Percentiles rank a stretch among this genome's conserved stretches.
These are phyloP conservation scores for Cyclura pinguis DNA, from an alignment of 2,797 vertebrate genomes.

Conservation along the genomic window DNA sequence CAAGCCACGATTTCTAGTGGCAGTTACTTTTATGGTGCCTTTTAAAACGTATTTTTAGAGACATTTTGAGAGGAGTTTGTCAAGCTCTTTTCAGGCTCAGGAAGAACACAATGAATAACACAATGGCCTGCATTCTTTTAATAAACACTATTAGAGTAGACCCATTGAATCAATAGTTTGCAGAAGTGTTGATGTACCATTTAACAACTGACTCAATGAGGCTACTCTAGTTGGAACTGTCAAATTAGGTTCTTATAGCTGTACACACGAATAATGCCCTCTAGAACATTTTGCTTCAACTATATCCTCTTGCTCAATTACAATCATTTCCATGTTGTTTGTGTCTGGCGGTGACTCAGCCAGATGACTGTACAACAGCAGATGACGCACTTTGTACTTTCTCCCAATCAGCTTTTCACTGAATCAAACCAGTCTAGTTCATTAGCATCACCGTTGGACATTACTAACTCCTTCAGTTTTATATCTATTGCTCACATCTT, in stretches of 20 bases:
- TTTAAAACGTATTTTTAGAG: too few species aligned
- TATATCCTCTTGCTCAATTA: background rate
- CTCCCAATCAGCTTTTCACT: background rate
- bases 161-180: background rate
- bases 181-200: background rate
- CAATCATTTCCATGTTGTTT: slow-evolving; percentile 22
- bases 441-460: slow-evolving; percentile 17
- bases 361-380: background rate
- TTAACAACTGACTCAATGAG: background rate
- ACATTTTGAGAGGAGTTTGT: too few species aligned
- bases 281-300: background rate
- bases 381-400: background rate
- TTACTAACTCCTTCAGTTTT: background rate
- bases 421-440: slow-evolving; percentile 6
- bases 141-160: background rate
- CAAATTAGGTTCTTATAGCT: background rate
- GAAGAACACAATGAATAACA: too few species aligned
- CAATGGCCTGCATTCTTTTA: background rate
- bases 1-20: too few species aligned
- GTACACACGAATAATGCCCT: background rate
- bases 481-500: background rate
- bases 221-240: background rate
- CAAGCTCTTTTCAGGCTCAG: too few species aligned
- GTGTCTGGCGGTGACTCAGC: background rate
- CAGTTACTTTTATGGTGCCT: too few species aligned